Conservation (phyloP, 2,888 invertebrate genomes). For the Ptilodon capucinus region DNA sequence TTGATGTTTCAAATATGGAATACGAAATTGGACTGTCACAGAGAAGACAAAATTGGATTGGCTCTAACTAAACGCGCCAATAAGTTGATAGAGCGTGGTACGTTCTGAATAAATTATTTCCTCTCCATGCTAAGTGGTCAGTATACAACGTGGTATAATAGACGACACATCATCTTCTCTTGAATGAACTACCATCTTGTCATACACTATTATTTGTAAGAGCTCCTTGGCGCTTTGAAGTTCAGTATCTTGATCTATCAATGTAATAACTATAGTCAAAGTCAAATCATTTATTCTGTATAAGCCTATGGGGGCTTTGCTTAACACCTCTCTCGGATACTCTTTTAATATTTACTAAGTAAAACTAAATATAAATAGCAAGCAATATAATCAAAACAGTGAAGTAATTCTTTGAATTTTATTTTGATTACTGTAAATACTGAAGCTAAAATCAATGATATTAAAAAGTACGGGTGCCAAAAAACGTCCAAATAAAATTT, state of each 20-base stretch:
- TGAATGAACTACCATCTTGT: constrained; percentile 57
- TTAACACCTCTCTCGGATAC: no score
- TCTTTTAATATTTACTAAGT: no score
- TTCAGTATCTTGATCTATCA: constrained; percentile 45
- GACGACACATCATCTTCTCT: constrained; percentile 68
- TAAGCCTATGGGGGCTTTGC: no score
- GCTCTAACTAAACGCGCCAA: constrained; percentile 6
- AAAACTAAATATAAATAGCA: no score
- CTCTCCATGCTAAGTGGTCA: constrained; percentile 71
- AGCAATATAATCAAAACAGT: no score
- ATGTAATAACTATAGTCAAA: constrained; percentile 48
- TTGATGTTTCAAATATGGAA: constrained; percentile 1
- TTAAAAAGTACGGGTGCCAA: no score
- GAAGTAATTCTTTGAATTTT: no score
- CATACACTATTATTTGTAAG: constrained; percentile 49
- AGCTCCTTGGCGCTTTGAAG: constrained; percentile 48
- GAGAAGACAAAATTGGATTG: constrained; percentile 6
- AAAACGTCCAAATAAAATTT: no score
- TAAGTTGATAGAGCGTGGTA: constrained; percentile 38
- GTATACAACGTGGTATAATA: constrained; percentile 68
- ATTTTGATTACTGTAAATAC: no score
- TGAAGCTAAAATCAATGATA: no score
- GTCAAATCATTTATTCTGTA: no score
- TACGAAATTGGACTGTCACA: constrained; percentile 5
- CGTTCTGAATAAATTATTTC: constrained; percentile 74